A percentile compares a stretch with the other conserved stretches of the same genome.
Conservation (phyloP, 2,797 vertebrate species). For the Lerista edwardsae region DNA sequence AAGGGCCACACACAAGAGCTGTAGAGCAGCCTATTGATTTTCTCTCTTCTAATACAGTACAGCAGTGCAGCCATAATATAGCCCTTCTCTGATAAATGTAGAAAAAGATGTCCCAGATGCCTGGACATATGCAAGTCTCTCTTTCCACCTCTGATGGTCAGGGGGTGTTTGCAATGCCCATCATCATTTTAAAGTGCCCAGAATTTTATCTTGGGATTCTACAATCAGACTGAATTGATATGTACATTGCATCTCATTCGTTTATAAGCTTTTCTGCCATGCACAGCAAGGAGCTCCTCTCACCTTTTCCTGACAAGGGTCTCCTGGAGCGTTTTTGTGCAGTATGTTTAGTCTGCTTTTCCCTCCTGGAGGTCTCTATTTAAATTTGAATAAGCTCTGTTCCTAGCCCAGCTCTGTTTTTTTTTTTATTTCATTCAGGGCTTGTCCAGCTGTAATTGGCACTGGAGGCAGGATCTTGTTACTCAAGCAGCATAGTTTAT, state of each 20-base stretch:
- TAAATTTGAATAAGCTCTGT: background rate
- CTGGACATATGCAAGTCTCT: background rate
- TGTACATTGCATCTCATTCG: background rate
- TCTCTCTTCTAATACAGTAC: constrained; percentile 23
- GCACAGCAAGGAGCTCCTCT: background rate
- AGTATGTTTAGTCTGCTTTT: background rate
- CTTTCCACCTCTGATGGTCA: background rate
- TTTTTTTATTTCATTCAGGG: background rate
- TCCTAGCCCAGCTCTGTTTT: too few relatives aligned
- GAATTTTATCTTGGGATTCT: background rate
- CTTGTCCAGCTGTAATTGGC: background rate
- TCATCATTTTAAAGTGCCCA: background rate
- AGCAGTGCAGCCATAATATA: background rate
- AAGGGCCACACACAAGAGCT: background rate
- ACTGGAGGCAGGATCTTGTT: background rate
- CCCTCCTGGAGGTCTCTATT: background rate
- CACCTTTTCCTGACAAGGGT: background rate
- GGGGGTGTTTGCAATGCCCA: background rate
- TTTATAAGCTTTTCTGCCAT: background rate
- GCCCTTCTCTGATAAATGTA: background rate
- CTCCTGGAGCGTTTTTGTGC: background rate
- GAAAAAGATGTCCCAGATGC: background rate
- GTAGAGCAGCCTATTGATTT: background rate
- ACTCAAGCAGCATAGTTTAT: background rate
- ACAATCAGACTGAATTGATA: background rate